Evolutionary conservation across 2,797 vertebrate genomes (phyloP).

Genomic region (Spinus olivaceus): DNA sequence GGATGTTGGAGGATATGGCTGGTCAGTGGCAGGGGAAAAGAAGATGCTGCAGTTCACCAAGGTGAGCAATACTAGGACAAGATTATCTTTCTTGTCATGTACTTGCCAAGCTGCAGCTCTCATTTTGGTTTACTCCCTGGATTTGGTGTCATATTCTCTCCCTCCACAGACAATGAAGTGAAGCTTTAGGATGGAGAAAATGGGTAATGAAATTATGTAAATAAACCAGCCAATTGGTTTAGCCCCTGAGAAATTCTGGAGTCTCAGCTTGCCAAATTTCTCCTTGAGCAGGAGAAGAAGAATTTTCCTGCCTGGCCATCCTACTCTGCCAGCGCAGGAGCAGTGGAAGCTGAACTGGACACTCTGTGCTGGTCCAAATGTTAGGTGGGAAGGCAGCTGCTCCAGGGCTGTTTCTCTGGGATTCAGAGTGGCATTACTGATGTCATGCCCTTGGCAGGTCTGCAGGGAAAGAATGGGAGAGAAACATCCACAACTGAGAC

Average conservation of each 20-base stretch:
- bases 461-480: not conserved
- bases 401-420: not conserved
- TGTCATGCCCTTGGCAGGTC: fast-evolving
- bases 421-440: not conserved
- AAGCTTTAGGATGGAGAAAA: not conserved
- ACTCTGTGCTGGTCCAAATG: fast-evolving
- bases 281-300: not conserved
- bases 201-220: not conserved
- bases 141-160: not conserved
- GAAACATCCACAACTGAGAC: not conserved
- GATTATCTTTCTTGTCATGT: slow-evolving; percentile 23
- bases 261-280: not conserved
- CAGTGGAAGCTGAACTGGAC: not conserved
- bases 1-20: not conserved
- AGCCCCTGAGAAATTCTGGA: not conserved
- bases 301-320: not conserved
- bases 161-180: fast-evolving
- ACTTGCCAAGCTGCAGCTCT: not conserved
- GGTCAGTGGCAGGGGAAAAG: not conserved
- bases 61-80: not conserved
- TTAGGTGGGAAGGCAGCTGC: not conserved
- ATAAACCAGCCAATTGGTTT: not conserved
- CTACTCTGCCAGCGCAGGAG: fast-evolving
- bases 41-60: fast-evolving
- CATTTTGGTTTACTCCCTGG: not conserved